Conservation (phyloP, 2,888 invertebrate species). For the Plebejus melissa region DNA sequence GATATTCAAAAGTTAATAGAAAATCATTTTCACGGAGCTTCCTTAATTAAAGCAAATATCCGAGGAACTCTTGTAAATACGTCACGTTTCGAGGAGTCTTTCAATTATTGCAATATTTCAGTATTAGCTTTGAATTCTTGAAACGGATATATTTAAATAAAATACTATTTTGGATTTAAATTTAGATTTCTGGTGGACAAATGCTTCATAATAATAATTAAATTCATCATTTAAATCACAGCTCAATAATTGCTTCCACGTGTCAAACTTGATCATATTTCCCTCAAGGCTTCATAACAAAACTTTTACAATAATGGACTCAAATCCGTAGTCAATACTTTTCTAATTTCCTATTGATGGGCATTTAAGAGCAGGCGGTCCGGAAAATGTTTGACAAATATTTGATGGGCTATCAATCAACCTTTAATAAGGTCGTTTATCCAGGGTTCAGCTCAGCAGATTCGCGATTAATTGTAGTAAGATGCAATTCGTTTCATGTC, state of each 20-base stretch:
- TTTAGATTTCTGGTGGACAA: background rate
- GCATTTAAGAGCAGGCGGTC: slow-evolving; percentile 42
- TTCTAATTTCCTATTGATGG: slow-evolving; percentile 10
- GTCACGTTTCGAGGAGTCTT: slow-evolving; percentile 7
- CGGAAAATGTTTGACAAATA: slow-evolving; percentile 66
- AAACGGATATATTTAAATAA: background rate
- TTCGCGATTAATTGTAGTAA: slow-evolving; percentile 64
- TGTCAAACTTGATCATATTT: background rate
- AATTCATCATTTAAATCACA: background rate
- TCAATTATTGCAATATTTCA: slow-evolving; percentile 6
- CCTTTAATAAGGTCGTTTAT: slow-evolving; percentile 60
- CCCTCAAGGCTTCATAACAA: background rate
- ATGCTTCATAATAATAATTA: background rate
- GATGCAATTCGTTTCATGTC: slow-evolving; percentile 52
- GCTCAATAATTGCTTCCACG: background rate
- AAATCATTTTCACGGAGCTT: slow-evolving; percentile 34
- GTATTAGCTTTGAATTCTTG: slow-evolving; percentile 6
- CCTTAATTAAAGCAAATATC: slow-evolving; percentile 30
- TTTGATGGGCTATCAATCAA: slow-evolving; percentile 62
- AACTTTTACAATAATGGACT: background rate
- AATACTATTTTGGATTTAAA: background rate
- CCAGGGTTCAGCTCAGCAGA: slow-evolving; percentile 50
- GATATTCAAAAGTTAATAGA: slow-evolving; percentile 42
- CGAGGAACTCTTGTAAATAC: slow-evolving; percentile 3
- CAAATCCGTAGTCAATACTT: background rate